phyloP scores from a whole-genome alignment of 1,140 invertebrate species.

The Drosophila tsacasi region DNA sequence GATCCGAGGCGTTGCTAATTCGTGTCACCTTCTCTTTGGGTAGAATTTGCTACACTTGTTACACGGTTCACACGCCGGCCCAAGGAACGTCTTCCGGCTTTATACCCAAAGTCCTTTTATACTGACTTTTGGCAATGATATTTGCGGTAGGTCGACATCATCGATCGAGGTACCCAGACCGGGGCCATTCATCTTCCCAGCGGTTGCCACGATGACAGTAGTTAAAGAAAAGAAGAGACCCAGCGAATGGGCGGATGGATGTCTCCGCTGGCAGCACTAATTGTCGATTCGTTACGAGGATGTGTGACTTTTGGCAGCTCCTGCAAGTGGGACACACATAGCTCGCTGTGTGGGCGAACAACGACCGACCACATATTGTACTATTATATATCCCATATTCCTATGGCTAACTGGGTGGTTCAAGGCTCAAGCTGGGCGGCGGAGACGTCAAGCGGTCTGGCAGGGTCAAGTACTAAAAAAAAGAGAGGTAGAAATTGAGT shows the following conservation, averaged over 20 bases:
- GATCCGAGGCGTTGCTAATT: conserved; percentile 74
- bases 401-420: conserved; percentile 13
- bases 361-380: conserved; percentile 63
- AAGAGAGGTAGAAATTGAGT: background rate
- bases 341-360: conserved; percentile 60
- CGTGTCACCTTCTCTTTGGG: conserved; percentile 74
- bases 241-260: conserved; percentile 34
- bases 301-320: conserved; percentile 69
- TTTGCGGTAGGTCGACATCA: conserved; percentile 82
- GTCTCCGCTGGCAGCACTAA: conserved; percentile 71
- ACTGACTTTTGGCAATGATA: conserved; percentile 68
- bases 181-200: conserved; percentile 67
- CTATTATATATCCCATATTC: conserved; percentile 12
- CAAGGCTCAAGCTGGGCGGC: conserved; percentile 21
- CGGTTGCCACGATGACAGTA: conserved; percentile 47
- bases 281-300: conserved; percentile 80
- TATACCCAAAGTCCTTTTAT: conserved; percentile 23
- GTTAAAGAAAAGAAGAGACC: conserved; percentile 6
- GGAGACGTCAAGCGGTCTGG: conserved; percentile 46
- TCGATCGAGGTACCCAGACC: conserved; percentile 53
- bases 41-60: conserved; percentile 81
- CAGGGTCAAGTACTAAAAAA: conserved; percentile 9
- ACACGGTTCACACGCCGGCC: conserved; percentile 80
- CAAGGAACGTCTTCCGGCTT: conserved; percentile 67
- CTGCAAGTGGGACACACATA: conserved; percentile 6